Conservation (phyloP, 2,113 vertebrate genomes). For the Sclerurus mexicanus region DNA sequence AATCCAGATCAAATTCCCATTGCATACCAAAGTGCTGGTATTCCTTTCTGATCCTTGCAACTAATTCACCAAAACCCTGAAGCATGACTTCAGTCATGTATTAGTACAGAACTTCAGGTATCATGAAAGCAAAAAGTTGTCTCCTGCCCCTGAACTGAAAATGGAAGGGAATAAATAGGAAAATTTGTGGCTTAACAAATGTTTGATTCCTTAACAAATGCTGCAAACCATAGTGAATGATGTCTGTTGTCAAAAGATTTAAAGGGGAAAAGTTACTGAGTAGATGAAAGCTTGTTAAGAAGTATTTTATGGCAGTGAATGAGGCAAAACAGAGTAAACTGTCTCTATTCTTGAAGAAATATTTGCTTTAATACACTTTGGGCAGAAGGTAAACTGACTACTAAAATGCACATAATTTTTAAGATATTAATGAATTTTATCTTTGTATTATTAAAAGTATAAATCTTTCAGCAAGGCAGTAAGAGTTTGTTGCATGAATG, state of each 20-base stretch:
- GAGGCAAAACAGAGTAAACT: constrained; percentile 27
- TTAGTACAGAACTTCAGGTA: neutral
- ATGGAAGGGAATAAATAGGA: neutral
- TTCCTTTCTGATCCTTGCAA: neutral
- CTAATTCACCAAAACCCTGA: neutral
- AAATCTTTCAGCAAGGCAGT: neutral
- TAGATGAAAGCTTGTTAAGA: neutral
- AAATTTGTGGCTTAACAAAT: neutral
- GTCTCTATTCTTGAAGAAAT: neutral
- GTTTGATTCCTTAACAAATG: neutral
- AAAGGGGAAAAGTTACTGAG: neutral
- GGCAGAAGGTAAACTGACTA: constrained; percentile 46
- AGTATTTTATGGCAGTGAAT: neutral
- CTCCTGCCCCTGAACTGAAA: neutral
- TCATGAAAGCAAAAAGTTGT: neutral
- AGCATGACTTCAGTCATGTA: neutral
- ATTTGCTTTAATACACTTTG: neutral
- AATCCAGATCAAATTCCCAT: neutral
- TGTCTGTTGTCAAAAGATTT: neutral
- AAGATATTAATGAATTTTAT: constrained; percentile 52
- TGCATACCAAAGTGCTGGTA: neutral
- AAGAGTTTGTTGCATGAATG: constrained; percentile 33
- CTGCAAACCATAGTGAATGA: neutral
- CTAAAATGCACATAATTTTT: constrained; percentile 36
- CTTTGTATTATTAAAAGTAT: constrained; percentile 37